phyloP scores from a whole-genome alignment of 1,140 invertebrate species.

The Drosophila ambigua region DNA sequence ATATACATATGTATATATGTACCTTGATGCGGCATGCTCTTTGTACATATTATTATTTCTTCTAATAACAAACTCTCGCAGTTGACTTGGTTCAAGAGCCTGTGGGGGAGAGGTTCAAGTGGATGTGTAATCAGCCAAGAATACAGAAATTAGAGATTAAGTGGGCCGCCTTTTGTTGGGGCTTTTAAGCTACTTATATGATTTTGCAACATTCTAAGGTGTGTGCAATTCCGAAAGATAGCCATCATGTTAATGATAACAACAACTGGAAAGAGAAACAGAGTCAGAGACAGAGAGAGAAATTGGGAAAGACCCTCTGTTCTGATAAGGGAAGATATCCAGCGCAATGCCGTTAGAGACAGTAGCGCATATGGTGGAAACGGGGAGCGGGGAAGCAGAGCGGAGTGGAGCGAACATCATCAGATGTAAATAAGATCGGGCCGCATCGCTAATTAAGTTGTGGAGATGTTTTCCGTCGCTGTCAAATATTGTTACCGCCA shows the following conservation, averaged over 20 bases:
- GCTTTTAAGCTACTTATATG: constrained; percentile 8
- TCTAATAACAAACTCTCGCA: neutral
- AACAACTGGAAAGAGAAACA: constrained; percentile 2
- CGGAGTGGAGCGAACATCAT: neutral
- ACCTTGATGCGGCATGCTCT: constrained; percentile 2
- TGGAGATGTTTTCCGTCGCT: constrained; percentile 67
- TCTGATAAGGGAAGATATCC: constrained; percentile 26
- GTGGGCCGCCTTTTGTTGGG: constrained; percentile 24
- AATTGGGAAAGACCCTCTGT: neutral
- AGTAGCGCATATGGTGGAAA: neutral
- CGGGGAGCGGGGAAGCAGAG: neutral
- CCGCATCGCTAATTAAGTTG: constrained; percentile 62
- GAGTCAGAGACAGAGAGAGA: neutral
- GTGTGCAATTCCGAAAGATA: constrained; percentile 30
- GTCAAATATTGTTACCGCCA: constrained; percentile 66
- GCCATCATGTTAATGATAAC: constrained; percentile 17
- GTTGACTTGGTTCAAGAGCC: constrained; percentile 37
- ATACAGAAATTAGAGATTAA: constrained; percentile 27
- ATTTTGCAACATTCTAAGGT: constrained; percentile 33
- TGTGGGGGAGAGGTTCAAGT: constrained; percentile 22
- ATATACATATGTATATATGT: too few relatives aligned
- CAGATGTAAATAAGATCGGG: constrained; percentile 62
- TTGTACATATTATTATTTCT: constrained; percentile 4
- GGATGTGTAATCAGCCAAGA: constrained; percentile 35
- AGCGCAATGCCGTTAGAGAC: constrained; percentile 7